phyloP scores from a whole-genome alignment of 2,113 vertebrate genomes.

The Sciurus niger region DNA sequence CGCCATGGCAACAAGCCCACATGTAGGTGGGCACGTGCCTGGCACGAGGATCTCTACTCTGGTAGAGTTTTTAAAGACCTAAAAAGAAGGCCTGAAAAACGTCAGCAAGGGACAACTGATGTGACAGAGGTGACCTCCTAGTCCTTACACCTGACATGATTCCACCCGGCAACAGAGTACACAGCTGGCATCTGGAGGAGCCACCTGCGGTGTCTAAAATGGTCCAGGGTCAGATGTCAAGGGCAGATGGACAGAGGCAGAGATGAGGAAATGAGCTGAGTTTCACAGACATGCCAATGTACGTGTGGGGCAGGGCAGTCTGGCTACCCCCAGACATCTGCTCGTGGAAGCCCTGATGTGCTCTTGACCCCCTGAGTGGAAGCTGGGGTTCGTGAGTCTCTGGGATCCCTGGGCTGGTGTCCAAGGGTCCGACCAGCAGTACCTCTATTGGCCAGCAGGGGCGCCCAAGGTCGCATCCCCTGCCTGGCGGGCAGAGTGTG shows the following conservation, averaged over 20 bases:
- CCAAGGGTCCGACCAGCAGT: neutral
- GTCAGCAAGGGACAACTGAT: neutral
- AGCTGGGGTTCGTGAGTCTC: rapidly evolving
- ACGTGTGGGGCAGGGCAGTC: rapidly evolving
- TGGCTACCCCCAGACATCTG: neutral
- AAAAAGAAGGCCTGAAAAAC: neutral
- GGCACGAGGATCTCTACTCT: neutral
- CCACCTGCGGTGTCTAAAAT: rapidly evolving
- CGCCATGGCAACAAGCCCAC: rapidly evolving
- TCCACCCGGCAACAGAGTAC: rapidly evolving
- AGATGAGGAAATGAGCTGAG: rapidly evolving
- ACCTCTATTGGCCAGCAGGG: neutral
- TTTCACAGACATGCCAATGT: rapidly evolving
- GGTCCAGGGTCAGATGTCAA: neutral
- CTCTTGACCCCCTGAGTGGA: too few species aligned
- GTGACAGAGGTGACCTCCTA: neutral
- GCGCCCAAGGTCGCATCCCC: neutral
- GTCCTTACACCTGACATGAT: rapidly evolving
- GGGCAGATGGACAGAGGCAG: neutral
- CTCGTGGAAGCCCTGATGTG: rapidly evolving
- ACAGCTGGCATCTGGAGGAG: neutral
- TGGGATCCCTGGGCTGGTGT: neutral
- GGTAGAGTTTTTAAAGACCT: rapidly evolving
- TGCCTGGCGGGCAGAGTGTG: too few species aligned
- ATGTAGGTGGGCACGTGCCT: rapidly evolving